A percentile compares a stretch with the other conserved stretches of the same genome.
These are phyloP conservation scores for Myopa tessellatipennis DNA, from an alignment of 2,888 invertebrate species.

Conservation along the genomic window DNA sequence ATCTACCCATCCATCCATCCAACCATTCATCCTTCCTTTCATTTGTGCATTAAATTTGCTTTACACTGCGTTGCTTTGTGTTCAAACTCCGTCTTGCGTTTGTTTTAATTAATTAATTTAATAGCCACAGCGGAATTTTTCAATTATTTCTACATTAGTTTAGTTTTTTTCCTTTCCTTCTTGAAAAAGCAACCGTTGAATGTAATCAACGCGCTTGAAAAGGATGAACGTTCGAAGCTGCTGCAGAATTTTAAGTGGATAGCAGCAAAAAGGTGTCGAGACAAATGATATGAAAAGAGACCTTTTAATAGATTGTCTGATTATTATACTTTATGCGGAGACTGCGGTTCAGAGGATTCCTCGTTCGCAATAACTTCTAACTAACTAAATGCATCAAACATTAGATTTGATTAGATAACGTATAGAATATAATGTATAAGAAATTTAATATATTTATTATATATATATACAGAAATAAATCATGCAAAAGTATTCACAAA, in stretches of 20 bases:
- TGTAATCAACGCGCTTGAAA: neutral
- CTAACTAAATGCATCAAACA: too few relatives aligned
- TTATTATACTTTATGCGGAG: neutral
- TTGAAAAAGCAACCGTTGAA: neutral
- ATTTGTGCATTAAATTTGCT: neutral
- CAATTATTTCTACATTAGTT: constrained; percentile 32
- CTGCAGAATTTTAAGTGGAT: neutral
- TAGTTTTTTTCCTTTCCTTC: neutral
- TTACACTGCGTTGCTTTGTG: constrained; percentile 3
- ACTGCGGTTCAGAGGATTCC: too few relatives aligned
- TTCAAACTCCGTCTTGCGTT: neutral
- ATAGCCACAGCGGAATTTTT: constrained; percentile 20
- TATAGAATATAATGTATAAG: too few relatives aligned
- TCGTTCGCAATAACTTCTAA: too few relatives aligned
- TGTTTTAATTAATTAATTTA: constrained; percentile 35
- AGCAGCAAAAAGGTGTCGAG: neutral
- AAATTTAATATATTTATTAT: too few relatives aligned
- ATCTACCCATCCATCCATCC: too few relatives aligned
- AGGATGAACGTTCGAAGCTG: neutral
- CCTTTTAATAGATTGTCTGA: neutral
- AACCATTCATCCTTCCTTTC: neutral
- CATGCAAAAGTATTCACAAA: too few relatives aligned
- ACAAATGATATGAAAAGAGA: neutral
- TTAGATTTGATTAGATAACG: too few relatives aligned
- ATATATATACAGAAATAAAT: too few relatives aligned